These are phyloP conservation scores for Psophia crepitans DNA, from an alignment of 2,113 vertebrate genomes.

Conservation along the genomic window DNA sequence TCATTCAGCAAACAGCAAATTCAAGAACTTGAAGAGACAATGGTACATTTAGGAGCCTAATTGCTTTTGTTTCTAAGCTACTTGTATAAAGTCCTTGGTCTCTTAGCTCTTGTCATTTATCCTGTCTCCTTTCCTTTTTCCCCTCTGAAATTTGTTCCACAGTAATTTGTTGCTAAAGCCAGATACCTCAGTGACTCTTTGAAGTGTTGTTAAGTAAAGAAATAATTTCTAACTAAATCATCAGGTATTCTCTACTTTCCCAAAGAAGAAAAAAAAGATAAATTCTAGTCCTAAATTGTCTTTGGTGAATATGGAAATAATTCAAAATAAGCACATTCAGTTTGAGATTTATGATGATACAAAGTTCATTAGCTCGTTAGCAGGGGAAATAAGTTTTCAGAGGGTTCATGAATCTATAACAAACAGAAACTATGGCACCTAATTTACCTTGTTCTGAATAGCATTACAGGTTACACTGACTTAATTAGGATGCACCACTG, in stretches of 20 bases:
- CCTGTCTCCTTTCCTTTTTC: not conserved
- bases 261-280: not conserved
- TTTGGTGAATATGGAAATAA: constrained; percentile 50
- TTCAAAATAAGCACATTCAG: constrained; percentile 31
- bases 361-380: constrained; percentile 50
- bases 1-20: not conserved
- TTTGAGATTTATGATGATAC: constrained; percentile 43
- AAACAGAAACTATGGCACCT: constrained; percentile 30
- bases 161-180: not conserved
- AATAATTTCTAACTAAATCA: not conserved
- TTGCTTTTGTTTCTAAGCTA: not conserved
- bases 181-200: not conserved
- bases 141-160: not conserved
- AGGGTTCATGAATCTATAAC: constrained; percentile 35
- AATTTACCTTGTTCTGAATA: constrained; percentile 52
- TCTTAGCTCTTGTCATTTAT: not conserved
- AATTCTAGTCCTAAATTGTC: not conserved
- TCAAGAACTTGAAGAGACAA: not conserved
- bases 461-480: constrained; percentile 22
- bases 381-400: constrained; percentile 50
- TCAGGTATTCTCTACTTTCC: not conserved
- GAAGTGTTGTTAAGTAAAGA: not conserved
- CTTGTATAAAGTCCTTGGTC: not conserved
- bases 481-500: not conserved
- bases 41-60: not conserved